Conservation (phyloP, 2,113 vertebrate genomes). For the Entelurus aequoreus region DNA sequence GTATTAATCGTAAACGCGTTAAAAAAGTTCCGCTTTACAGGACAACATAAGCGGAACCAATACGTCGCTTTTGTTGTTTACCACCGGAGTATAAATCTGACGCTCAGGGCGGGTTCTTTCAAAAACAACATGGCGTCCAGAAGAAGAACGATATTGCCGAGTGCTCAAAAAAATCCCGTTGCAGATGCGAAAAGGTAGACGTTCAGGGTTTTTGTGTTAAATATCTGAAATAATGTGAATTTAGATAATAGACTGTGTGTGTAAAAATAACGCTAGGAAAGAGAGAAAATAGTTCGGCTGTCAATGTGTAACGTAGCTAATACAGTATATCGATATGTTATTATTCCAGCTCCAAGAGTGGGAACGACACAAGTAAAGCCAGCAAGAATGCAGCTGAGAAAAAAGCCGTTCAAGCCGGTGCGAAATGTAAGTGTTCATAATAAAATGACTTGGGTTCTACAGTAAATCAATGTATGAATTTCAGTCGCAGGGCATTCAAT, state of each 20-base stretch:
- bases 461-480: neutral
- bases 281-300: no score
- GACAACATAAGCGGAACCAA: neutral
- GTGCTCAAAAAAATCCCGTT: constrained; percentile 5
- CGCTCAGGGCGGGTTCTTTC: constrained; percentile 38
- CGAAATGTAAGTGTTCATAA: constrained; percentile 44
- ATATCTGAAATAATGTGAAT: neutral
- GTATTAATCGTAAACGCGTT: no score
- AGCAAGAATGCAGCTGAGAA: constrained; percentile 45
- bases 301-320: neutral
- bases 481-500: no score
- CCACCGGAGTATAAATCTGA: neutral
- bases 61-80: constrained; percentile 8
- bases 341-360: constrained; percentile 45
- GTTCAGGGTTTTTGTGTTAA: rapidly evolving
- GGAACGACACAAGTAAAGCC: constrained; percentile 21
- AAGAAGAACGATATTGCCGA: constrained; percentile 24
- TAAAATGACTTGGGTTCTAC: no score
- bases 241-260: no score
- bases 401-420: constrained; percentile 21
- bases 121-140: constrained; percentile 60
- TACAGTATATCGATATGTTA: neutral
- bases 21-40: neutral
- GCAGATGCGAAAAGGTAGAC: constrained; percentile 45
- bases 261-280: neutral